These are phyloP conservation scores for Fregetta grallaria DNA, from an alignment of 2,113 vertebrate species.

Conservation along the genomic window DNA sequence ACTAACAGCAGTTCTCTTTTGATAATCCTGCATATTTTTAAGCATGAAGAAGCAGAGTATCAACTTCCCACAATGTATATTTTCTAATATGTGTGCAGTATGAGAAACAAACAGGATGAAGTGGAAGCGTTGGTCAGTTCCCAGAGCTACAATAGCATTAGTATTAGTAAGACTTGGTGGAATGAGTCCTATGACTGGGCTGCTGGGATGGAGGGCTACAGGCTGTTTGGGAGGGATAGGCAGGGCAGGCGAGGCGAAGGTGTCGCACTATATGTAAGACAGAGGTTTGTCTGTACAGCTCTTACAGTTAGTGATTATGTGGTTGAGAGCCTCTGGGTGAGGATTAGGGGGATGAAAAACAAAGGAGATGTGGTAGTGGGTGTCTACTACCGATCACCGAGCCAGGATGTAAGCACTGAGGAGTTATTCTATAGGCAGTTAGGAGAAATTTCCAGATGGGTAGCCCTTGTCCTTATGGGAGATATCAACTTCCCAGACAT, in stretches of 20 bases:
- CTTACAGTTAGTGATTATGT: not conserved
- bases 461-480: not conserved
- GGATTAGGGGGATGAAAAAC: not conserved
- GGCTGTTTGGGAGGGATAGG: not conserved
- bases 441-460: not conserved
- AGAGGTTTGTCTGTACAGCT: not conserved
- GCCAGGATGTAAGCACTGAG: not conserved
- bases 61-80: not conserved
- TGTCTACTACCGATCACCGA: not conserved
- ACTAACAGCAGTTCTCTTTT: not conserved
- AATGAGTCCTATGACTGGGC: rapidly evolving
- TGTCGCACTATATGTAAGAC: no score
- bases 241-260: not conserved
- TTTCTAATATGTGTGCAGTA: not conserved
- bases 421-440: not conserved
- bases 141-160: not conserved
- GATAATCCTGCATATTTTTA: not conserved
- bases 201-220: not conserved
- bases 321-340: not conserved
- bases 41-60: not conserved
- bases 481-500: not conserved
- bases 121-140: not conserved
- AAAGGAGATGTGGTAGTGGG: not conserved
- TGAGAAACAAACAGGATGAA: not conserved
- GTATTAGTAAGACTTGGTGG: not conserved